Percentiles rank a stretch among this genome's conserved stretches.
Conservation (phyloP, 2,888 invertebrate genomes). For the Stomorhina lunata region DNA sequence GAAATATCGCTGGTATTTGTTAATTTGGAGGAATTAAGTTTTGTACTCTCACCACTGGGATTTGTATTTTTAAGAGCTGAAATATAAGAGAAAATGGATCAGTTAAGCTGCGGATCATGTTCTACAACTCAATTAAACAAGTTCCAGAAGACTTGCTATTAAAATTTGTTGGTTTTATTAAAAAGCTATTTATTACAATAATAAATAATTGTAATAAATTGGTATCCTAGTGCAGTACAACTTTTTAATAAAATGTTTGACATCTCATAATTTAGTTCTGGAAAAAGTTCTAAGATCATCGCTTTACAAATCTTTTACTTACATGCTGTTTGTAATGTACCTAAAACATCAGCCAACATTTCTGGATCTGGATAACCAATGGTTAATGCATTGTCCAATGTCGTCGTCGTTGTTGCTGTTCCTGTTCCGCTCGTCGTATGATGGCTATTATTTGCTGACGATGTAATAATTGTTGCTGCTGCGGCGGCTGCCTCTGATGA, state of each 20-base stretch:
- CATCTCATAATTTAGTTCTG: too few relatives aligned
- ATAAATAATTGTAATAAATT: too few relatives aligned
- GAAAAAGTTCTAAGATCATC: not conserved
- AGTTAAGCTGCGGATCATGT: too few relatives aligned
- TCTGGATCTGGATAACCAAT: constrained; percentile 87
- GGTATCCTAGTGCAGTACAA: too few relatives aligned
- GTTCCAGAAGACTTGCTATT: not conserved
- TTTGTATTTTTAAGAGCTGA: constrained; percentile 62
- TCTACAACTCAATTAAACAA: not conserved
- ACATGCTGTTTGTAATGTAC: constrained; percentile 83
- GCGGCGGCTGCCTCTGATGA: constrained; percentile 62
- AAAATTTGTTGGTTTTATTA: not conserved
- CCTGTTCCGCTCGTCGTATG: constrained; percentile 51
- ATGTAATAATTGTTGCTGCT: constrained; percentile 48
- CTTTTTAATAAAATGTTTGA: too few relatives aligned
- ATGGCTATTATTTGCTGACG: constrained; percentile 43
- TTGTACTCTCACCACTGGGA: constrained; percentile 64
- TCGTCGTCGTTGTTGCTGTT: constrained; percentile 55
- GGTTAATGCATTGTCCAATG: constrained; percentile 84
- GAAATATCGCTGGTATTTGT: constrained; percentile 62
- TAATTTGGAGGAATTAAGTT: constrained; percentile 60
- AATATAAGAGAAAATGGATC: not conserved
- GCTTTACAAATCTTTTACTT: constrained; percentile 64
- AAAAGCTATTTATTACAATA: not conserved
- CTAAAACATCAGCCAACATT: constrained; percentile 86